Percentiles rank a stretch among this genome's conserved stretches.
These are phyloP conservation scores for Thamnaconus septentrionalis DNA, from an alignment of 2,113 vertebrate species.

Conservation along the genomic window DNA sequence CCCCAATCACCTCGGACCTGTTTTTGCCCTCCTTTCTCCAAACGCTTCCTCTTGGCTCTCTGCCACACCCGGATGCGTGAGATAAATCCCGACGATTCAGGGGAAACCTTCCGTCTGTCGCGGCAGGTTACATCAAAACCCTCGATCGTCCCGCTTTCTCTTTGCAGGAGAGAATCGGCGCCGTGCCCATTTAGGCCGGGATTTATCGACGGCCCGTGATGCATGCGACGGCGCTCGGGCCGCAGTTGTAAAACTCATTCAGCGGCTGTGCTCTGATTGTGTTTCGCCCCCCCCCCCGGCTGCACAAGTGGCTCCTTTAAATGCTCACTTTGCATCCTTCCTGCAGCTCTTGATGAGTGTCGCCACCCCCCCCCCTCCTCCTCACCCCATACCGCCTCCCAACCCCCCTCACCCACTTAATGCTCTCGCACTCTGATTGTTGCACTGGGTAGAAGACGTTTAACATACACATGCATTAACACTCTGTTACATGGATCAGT, in stretches of 20 bases:
- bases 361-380: no score
- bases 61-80: no score
- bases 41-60: no score
- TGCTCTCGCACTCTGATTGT: slow-evolving; percentile 52
- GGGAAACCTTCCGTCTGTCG: no score
- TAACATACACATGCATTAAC: slow-evolving; percentile 47
- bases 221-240: slow-evolving; percentile 19
- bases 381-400: background rate
- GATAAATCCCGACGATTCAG: no score
- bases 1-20: no score
- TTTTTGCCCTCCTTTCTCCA: no score
- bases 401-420: slow-evolving; percentile 53
- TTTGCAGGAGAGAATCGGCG: no score
- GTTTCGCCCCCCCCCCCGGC: slow-evolving; percentile 4
- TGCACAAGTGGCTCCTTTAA: slow-evolving; percentile 20
- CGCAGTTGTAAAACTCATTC: slow-evolving; percentile 25
- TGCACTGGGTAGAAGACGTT: slow-evolving; percentile 30
- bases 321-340: slow-evolving; percentile 31
- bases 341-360: slow-evolving; percentile 22
- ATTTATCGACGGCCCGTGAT: slow-evolving; percentile 36
- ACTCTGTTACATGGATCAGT: slow-evolving; percentile 61
- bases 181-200: background rate
- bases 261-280: slow-evolving; percentile 16
- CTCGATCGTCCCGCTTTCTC: no score
- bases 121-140: no score